Conservation (phyloP, 1,140 invertebrate genomes). For the Bursaphelenchus mucronatus region DNA sequence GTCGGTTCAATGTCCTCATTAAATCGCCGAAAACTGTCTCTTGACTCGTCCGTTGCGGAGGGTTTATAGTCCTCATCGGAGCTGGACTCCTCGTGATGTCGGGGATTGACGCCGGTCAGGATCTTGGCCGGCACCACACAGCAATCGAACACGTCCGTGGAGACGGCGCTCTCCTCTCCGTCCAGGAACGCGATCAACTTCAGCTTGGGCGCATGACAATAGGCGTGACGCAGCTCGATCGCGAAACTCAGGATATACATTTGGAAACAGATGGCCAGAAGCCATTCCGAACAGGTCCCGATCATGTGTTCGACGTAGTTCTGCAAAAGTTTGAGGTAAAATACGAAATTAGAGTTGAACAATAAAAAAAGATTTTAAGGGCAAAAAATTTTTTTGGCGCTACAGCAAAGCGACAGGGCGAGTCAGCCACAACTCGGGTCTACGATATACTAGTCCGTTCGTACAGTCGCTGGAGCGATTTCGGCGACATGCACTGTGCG, state of each 20-base stretch:
- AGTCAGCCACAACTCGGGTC: too few relatives aligned
- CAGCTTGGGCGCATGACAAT: constrained; percentile 46
- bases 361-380: constrained; percentile 40
- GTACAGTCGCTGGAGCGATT: too few relatives aligned
- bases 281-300: constrained; percentile 62
- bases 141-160: constrained; percentile 12
- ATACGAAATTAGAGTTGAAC: too few relatives aligned
- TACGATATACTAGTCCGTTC: too few relatives aligned
- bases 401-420: too few relatives aligned
- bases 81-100: too few relatives aligned
- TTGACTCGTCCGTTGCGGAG: too few relatives aligned
- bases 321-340: constrained; percentile 48
- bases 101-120: neutral
- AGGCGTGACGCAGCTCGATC: constrained; percentile 44
- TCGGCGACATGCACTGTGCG: too few relatives aligned
- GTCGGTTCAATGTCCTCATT: too few relatives aligned
- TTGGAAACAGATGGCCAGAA: constrained; percentile 61
- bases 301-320: constrained; percentile 61
- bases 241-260: constrained; percentile 61
- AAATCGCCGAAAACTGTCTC: too few relatives aligned
- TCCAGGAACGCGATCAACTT: constrained; percentile 34
- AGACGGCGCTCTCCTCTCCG: neutral
- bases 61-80: too few relatives aligned
- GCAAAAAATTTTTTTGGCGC: neutral
- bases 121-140: constrained; percentile 12